Evolutionary conservation across 2,888 invertebrate genomes (phyloP), one percentile per base, ranked within the genome.

Genomic region (Amaurobius ferox): DNA sequence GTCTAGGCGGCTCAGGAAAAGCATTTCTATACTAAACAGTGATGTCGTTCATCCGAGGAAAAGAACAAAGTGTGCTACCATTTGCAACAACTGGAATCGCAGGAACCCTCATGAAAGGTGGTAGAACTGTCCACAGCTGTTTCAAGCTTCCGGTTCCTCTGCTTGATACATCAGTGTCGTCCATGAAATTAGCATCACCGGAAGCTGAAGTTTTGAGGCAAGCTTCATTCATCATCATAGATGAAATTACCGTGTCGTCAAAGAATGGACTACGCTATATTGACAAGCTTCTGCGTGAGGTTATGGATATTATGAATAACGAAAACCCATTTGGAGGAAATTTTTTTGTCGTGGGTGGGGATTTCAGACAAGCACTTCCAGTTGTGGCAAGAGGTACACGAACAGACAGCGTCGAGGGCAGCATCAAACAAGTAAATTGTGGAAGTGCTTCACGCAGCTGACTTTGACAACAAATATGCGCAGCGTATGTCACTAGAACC

Each of bases 121-220:
- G 35, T 11, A 16, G 67, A 35, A 67, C 39, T 35, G 39, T 67
- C 13, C 67, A 6, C 35, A 67, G 39, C 11, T 16, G 23, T 9
- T 67, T 67, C 13, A 67, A 67, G 23, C 35, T 67, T 2, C 35
- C 67, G 9, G 26, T 19, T 0, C 1, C 67, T 19, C 1, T 67
- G 6, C 11, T 67, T n/a, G 67, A 39, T n/a, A 39, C 67, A 16
- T 67, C 67, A 32, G 23, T 35, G 9, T 67, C 39, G 2, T 67
- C 67, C 9, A 67, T 67, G 39, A 1, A 19, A 35, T 6, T 19
- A 35, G 26, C 0, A 5, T 26, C 67, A 39, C 7, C 23, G 5
- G 67, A 67, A n/a, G 67, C 67, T 11, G 0, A 32, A 19, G 1
- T 11, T 5, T n/a, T 44, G 2, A 11, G 44, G 9, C 9, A 11